These are phyloP conservation scores for Papilio aristodemus DNA, from an alignment of 1,140 invertebrate species.

Conservation along the genomic window DNA sequence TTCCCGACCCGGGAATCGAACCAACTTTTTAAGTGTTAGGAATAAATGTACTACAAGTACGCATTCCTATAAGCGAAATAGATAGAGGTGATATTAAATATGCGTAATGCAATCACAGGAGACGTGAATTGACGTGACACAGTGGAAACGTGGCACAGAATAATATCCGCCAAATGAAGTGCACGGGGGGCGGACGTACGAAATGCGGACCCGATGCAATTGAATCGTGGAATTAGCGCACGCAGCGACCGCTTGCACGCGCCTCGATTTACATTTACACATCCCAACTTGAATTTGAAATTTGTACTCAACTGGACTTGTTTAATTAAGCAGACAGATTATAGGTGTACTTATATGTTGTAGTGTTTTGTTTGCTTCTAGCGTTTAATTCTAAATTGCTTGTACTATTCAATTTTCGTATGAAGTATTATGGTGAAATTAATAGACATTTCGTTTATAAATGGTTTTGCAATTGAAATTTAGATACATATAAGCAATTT, in stretches of 20 bases:
- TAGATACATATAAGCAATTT: too few species aligned
- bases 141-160: slow-evolving; percentile 18
- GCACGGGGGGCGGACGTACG: neutral
- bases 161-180: slow-evolving; percentile 33
- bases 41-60: too few species aligned
- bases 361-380: neutral
- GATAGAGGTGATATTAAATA: too few species aligned
- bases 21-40: too few species aligned
- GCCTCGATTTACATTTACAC: slow-evolving; percentile 33
- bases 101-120: too few species aligned
- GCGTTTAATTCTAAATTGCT: neutral
- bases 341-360: neutral
- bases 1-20: too few species aligned
- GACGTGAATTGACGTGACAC: slow-evolving; percentile 4
- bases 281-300: slow-evolving; percentile 17
- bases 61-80: too few species aligned
- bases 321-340: slow-evolving; percentile 14
- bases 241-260: slow-evolving; percentile 10
- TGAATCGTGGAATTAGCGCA: slow-evolving; percentile 31
- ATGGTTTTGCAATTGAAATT: too few species aligned
- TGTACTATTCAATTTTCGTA: too few species aligned
- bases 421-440: too few species aligned
- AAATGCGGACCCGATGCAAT: slow-evolving; percentile 22
- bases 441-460: too few species aligned
- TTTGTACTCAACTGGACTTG: slow-evolving; percentile 5